Evolutionary conservation across 2,797 vertebrate genomes (phyloP).

Genomic region (Ctenochaetus hawaiiensis): DNA sequence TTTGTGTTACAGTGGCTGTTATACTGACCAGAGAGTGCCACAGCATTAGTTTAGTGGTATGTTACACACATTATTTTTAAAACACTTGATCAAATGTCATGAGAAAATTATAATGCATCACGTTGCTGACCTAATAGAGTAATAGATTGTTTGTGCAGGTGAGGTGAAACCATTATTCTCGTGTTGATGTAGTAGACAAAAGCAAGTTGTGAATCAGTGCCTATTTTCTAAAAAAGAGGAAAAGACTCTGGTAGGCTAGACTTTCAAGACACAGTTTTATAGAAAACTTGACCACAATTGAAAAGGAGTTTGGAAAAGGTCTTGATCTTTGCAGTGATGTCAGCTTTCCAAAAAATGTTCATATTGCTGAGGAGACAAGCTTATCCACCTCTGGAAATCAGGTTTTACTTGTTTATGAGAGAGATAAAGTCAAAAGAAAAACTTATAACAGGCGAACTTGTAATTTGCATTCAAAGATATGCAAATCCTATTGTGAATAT

Average conservation of each 20-base stretch:
- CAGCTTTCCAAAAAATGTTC: not conserved
- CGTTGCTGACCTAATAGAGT: slow-evolving; percentile 5
- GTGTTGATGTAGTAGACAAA: not conserved
- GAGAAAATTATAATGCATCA: slow-evolving; percentile 10
- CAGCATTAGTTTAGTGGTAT: slow-evolving; percentile 6
- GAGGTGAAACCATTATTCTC: not conserved
- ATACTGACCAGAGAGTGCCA: not conserved
- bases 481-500: slow-evolving; percentile 15
- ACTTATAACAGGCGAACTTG: not conserved
- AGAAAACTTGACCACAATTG: not conserved
- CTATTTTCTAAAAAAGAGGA: not conserved
- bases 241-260: not conserved
- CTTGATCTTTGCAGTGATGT: not conserved
- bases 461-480: slow-evolving; percentile 31
- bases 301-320: not conserved
- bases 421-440: slow-evolving; percentile 8
- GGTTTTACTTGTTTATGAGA: slow-evolving; percentile 13
- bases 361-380: not conserved
- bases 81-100: slow-evolving; percentile 16
- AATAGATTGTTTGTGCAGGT: not conserved
- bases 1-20: not conserved
- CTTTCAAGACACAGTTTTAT: not conserved
- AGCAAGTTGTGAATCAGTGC: not conserved
- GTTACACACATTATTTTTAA: not conserved
- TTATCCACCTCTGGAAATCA: not conserved